Conservation (phyloP, 2,113 vertebrate genomes). For the Channa argus region DNA sequence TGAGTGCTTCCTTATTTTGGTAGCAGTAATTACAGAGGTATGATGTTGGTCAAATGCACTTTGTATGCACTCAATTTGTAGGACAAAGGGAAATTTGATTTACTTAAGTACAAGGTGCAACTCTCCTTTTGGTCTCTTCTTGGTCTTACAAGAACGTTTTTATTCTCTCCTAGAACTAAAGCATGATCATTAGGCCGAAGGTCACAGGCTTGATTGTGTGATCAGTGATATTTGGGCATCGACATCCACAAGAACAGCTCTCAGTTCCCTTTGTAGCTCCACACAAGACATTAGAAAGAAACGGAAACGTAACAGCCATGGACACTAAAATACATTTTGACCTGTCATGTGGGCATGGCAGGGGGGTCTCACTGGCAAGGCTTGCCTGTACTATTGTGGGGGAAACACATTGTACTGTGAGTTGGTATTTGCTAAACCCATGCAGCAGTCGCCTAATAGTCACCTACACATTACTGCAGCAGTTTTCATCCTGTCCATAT, state of each 20-base stretch:
- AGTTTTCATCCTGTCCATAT: background rate
- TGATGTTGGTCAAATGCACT: slow-evolving; percentile 52
- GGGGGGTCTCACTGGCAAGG: no score
- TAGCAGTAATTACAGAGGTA: slow-evolving; percentile 61
- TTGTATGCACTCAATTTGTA: slow-evolving; percentile 45
- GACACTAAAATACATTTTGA: no score
- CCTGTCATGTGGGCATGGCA: no score
- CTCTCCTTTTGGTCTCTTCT: slow-evolving; percentile 35
- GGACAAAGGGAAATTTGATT: slow-evolving; percentile 55
- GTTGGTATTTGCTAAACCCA: no score
- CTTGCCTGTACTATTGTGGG: no score
- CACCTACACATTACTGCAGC: background rate
- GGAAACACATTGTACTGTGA: background rate
- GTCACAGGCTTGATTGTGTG: slow-evolving; percentile 1
- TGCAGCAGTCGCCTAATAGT: background rate
- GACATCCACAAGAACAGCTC: no score
- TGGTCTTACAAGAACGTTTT: slow-evolving; percentile 1
- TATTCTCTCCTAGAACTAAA: background rate
- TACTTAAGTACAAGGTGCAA: slow-evolving; percentile 27
- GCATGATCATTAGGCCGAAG: slow-evolving; percentile 6
- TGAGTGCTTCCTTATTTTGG: slow-evolving; percentile 45
- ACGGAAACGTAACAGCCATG: no score
- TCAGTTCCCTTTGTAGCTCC: background rate
- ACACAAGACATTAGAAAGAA: no score
- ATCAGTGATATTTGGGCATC: no score